These are phyloP conservation scores for Zosterops japonicus DNA, from an alignment of 2,113 vertebrate species.

Conservation along the genomic window DNA sequence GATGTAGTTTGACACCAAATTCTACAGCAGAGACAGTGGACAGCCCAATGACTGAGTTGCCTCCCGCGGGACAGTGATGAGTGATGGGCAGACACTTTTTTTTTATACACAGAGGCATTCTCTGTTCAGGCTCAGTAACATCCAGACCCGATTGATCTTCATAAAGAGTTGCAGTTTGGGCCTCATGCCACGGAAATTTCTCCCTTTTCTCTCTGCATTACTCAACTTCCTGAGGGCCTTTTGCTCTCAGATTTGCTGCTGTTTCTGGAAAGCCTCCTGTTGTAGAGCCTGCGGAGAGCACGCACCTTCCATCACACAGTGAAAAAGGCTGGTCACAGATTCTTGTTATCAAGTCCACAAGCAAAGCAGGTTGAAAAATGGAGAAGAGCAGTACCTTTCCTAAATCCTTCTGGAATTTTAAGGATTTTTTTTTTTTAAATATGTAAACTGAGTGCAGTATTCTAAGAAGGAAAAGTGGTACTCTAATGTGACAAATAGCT, in stretches of 20 bases:
- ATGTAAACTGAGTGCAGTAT: neutral
- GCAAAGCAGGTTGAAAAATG: constrained; percentile 9
- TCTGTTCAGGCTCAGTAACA: neutral
- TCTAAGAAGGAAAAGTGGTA: neutral
- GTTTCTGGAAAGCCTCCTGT: neutral
- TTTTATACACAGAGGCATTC: neutral
- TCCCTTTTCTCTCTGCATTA: constrained; percentile 7
- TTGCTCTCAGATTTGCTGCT: constrained; percentile 1
- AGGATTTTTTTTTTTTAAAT: neutral
- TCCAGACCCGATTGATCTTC: neutral
- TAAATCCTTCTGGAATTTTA: neutral
- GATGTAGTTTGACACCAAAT: constrained; percentile 49
- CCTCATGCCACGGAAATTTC: neutral
- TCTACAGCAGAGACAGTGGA: neutral
- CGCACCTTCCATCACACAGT: neutral
- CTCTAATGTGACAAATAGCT: neutral
- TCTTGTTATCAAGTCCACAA: neutral
- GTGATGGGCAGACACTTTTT: neutral
- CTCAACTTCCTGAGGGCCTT: constrained; percentile 30
- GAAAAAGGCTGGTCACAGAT: neutral
- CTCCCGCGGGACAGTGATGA: neutral
- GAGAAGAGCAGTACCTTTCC: neutral
- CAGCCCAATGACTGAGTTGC: neutral
- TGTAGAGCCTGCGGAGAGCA: neutral
- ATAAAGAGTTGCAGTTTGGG: neutral